A percentile compares a stretch with the other conserved stretches of the same genome.
Conservation (phyloP, 2,888 invertebrate species). For the Pyrocoelia pectoralis region DNA sequence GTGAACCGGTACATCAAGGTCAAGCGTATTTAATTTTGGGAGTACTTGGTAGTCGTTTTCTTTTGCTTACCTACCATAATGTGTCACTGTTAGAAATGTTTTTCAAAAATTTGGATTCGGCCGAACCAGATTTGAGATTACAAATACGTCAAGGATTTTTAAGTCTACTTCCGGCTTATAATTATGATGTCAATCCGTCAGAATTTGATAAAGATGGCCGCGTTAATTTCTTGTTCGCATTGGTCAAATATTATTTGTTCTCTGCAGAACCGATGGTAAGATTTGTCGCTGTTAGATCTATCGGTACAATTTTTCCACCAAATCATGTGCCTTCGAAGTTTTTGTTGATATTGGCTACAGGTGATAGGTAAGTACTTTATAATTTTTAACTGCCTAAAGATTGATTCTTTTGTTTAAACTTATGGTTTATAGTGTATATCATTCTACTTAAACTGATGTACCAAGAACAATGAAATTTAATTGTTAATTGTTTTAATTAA, state of each 20-base stretch:
- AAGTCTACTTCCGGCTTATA: conserved; percentile 54
- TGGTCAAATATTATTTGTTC: conserved; percentile 77
- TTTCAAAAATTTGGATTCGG: conserved; percentile 62
- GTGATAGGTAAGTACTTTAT: conserved; percentile 70
- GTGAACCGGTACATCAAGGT: conserved; percentile 68
- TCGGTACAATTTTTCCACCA: conserved; percentile 81
- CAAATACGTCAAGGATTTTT: conserved; percentile 57
- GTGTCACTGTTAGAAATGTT: conserved; percentile 65
- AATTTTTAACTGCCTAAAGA: background rate
- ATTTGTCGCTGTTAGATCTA: conserved; percentile 83
- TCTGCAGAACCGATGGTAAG: conserved; percentile 81
- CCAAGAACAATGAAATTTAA: no score
- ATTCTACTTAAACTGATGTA: no score
- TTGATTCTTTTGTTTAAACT: conserved; percentile 6
- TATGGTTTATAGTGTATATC: no score
- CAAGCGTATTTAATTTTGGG: conserved; percentile 82
- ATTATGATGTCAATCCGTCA: conserved; percentile 51
- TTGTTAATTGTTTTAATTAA: no score
- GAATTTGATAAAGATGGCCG: conserved; percentile 55
- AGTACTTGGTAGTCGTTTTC: conserved; percentile 68
- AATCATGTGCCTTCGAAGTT: conserved; percentile 85
- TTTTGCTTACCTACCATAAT: conserved; percentile 73
- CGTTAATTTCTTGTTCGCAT: conserved; percentile 60
- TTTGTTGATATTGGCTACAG: conserved; percentile 81
- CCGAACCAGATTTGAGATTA: conserved; percentile 55